phyloP scores from a whole-genome alignment of 92 coral and sea anemone genomes.

The Siderastrea radians region DNA sequence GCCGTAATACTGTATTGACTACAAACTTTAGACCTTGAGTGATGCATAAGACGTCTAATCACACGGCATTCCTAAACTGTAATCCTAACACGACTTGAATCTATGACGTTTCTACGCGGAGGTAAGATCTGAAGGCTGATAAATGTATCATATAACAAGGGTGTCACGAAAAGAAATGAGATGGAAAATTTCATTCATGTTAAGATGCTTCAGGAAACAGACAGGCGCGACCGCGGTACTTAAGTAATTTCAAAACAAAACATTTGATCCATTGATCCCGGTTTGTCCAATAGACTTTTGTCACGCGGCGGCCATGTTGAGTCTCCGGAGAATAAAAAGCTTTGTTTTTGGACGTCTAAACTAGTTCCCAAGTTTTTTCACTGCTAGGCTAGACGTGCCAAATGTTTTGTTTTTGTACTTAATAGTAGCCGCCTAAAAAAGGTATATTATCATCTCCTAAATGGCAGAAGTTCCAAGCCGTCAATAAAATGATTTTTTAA shows the following conservation, averaged over 20 bases:
- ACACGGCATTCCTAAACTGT: neutral
- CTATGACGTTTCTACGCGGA: neutral
- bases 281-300: too few relatives aligned
- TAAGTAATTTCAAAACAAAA: neutral
- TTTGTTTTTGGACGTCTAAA: too few relatives aligned
- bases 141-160: conserved; percentile 6
- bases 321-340: too few relatives aligned
- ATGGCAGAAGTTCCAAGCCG: neutral
- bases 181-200: conserved; percentile 12
- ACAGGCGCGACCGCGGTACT: conserved; percentile 5
- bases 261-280: conserved; percentile 6
- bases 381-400: too few relatives aligned
- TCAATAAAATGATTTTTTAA: too few relatives aligned
- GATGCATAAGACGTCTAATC: neutral
- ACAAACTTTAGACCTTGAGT: conserved; percentile 1
- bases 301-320: too few relatives aligned
- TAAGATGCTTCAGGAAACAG: neutral
- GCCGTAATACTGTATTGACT: neutral
- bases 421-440: too few relatives aligned
- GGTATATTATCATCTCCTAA: neutral
- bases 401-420: too few relatives aligned
- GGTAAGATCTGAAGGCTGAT: neutral
- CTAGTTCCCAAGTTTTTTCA: too few relatives aligned
- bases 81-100: neutral
- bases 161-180: neutral